A percentile compares a stretch with the other conserved stretches of the same genome.
These are phyloP conservation scores for Dicroscelio sp. DNA, from an alignment of 2,888 invertebrate genomes.

Conservation along the genomic window DNA sequence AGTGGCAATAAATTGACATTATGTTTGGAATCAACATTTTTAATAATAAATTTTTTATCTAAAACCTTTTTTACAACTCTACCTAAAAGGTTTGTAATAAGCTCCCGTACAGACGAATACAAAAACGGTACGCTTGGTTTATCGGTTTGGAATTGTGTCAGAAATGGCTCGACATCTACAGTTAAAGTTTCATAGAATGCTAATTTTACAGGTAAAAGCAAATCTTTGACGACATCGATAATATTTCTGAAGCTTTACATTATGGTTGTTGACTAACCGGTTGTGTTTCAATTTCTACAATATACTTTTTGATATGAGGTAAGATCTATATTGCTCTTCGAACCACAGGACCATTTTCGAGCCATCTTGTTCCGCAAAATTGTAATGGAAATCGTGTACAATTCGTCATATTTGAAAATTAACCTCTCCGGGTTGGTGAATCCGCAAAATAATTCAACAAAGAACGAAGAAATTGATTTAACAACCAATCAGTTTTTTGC, in stretches of 20 bases:
- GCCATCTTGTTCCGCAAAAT: constrained; percentile 73
- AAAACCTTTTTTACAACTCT: no score
- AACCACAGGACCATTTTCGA: constrained; percentile 32
- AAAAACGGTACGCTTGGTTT: constrained; percentile 43
- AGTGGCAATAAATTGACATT: no score
- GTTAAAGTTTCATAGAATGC: constrained; percentile 29
- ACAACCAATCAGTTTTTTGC: constrained; percentile 80
- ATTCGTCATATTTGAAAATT: constrained; percentile 79
- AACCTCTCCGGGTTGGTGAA: constrained; percentile 84
- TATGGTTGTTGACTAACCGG: constrained; percentile 62
- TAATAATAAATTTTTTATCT: no score
- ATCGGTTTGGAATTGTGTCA: constrained; percentile 30
- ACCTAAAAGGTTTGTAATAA: no score
- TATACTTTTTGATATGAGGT: constrained; percentile 78
- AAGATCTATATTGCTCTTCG: background rate
- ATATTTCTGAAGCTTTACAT: constrained; percentile 10
- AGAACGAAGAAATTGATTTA: constrained; percentile 82
- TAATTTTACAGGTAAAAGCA: constrained; percentile 16
- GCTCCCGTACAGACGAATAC: no score
- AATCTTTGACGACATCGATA: constrained; percentile 5
- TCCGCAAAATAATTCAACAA: constrained; percentile 87
- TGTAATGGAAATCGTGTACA: constrained; percentile 83
- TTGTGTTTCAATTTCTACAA: constrained; percentile 58
- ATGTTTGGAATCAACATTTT: constrained; percentile 22
- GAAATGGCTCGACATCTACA: constrained; percentile 25